Conservation (phyloP, 2,113 vertebrate genomes). For the Indicator maculatus region DNA sequence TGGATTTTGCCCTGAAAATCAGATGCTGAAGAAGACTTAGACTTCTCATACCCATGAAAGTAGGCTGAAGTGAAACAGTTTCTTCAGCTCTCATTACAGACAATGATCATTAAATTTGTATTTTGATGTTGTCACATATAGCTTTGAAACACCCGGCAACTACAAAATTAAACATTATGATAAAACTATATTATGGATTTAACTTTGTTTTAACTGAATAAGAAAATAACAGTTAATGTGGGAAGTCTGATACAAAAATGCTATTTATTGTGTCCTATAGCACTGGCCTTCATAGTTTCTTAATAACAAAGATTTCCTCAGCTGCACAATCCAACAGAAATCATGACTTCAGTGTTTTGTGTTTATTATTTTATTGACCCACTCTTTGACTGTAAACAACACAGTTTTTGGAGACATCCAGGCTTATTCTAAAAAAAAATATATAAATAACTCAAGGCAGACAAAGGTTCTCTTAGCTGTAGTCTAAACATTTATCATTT, state of each 20-base stretch:
- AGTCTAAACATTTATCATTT: neutral
- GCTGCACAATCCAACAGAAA: constrained; percentile 52
- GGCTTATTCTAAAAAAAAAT: constrained; percentile 2
- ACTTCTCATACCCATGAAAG: neutral
- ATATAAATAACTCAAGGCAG: neutral
- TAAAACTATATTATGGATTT: neutral
- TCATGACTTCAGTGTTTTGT: constrained; percentile 27
- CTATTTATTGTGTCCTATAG: neutral
- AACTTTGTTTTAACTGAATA: neutral
- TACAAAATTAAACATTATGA: neutral
- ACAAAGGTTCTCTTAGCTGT: neutral
- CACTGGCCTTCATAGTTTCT: neutral
- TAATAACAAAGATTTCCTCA: constrained; percentile 43
- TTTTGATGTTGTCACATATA: neutral
- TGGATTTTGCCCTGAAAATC: neutral
- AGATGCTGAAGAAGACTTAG: neutral
- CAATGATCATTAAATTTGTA: neutral
- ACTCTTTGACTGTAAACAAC: constrained; percentile 50
- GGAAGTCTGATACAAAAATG: neutral
- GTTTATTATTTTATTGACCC: constrained; percentile 64
- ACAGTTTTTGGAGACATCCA: neutral
- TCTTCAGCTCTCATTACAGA: neutral
- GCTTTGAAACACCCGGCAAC: neutral
- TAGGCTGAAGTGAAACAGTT: neutral
- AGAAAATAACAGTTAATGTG: neutral